phyloP scores from a whole-genome alignment of 2,113 vertebrate genomes.

The Petrocephalus microphthalmus region DNA sequence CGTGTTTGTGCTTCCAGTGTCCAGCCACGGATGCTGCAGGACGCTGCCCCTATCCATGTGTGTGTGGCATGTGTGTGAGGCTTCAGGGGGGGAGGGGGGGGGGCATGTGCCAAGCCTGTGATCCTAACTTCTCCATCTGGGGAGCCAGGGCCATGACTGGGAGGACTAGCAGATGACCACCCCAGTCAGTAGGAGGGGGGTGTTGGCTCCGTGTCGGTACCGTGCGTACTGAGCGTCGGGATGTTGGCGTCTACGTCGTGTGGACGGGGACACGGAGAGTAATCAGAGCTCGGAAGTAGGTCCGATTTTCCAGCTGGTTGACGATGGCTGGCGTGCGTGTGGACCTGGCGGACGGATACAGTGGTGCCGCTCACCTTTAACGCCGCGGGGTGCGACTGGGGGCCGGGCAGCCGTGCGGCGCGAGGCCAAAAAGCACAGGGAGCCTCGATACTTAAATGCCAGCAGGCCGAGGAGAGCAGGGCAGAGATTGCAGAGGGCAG shows the following conservation, averaged over 20 bases:
- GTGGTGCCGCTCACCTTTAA: neutral
- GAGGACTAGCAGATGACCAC: neutral
- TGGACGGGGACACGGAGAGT: neutral
- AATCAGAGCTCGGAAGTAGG: neutral
- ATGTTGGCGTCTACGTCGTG: neutral
- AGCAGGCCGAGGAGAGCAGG: neutral
- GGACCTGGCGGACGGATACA: neutral
- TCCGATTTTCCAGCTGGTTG: neutral
- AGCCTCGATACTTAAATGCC: neutral
- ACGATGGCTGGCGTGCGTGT: neutral
- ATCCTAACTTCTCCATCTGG: neutral
- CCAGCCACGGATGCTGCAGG: neutral
- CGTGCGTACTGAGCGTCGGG: no score
- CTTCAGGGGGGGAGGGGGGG: neutral
- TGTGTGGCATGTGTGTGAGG: no score
- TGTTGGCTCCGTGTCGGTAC: neutral
- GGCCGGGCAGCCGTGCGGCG: neutral
- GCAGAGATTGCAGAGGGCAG: neutral
- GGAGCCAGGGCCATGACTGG: neutral
- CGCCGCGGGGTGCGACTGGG: neutral
- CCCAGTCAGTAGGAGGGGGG: neutral
- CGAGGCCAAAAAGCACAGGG: neutral
- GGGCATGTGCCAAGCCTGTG: neutral
- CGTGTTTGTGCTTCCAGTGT: neutral
- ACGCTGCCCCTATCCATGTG: neutral